Evolutionary conservation across 1,140 invertebrate genomes (phyloP).

Genomic region (Aphis gossypii): DNA sequence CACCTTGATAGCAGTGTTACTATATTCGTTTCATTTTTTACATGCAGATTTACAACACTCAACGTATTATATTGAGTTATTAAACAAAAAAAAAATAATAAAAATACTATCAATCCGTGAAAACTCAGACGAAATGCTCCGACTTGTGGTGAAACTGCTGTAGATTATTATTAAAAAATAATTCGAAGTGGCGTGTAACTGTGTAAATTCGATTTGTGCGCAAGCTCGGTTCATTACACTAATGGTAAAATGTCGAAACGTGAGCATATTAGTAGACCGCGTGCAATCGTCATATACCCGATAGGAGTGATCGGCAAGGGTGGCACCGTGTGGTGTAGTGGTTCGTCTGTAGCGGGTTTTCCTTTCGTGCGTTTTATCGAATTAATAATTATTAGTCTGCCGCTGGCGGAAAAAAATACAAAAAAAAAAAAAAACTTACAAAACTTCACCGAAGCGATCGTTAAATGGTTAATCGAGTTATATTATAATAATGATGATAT

Average conservation of each 20-base stretch:
- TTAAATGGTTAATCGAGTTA: neutral
- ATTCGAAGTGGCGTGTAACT: neutral
- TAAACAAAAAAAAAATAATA: too few species aligned
- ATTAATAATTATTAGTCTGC: neutral
- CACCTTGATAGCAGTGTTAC: neutral
- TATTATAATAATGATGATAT: neutral
- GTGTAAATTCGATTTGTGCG: neutral
- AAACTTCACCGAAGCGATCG: neutral
- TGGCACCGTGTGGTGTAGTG: neutral
- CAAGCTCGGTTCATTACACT: neutral
- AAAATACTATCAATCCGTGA: neutral
- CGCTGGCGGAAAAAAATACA: neutral
- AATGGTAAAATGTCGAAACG: constrained; percentile 10
- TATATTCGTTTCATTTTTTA: neutral
- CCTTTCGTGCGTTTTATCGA: neutral
- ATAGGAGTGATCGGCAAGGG: neutral
- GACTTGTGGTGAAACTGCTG: neutral
- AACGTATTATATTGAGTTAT: too few species aligned
- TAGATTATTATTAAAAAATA: neutral
- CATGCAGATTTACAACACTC: neutral
- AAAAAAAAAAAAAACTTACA: neutral
- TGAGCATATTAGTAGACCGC: neutral
- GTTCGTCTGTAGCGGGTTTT: neutral
- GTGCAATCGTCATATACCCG: neutral
- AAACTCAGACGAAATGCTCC: neutral